Evolutionary conservation across 2,113 vertebrate genomes (phyloP).

Genomic region (Microtus oregoni): DNA sequence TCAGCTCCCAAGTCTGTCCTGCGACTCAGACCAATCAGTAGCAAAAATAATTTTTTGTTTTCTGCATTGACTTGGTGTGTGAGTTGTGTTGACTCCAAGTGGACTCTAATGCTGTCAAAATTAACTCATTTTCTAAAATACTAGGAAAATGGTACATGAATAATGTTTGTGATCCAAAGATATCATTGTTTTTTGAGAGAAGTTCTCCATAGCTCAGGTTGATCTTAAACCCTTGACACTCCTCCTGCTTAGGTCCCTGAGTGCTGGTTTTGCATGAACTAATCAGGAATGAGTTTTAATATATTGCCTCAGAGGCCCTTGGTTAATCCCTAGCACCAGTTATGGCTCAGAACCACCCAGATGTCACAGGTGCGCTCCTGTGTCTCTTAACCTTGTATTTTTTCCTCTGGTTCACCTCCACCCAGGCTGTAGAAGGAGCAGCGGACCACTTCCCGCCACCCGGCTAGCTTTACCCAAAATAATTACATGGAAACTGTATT

Average conservation of each 20-base stretch:
- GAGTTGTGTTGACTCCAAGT: neutral
- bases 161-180: neutral
- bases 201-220: neutral
- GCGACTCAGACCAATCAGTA: neutral
- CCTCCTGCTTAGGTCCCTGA: neutral
- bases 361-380: neutral
- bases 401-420: neutral
- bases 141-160: neutral
- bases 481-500: too few relatives aligned
- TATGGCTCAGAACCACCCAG: neutral
- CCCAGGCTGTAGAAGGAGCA: neutral
- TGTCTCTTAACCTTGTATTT: neutral
- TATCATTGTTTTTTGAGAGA: neutral
- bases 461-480: too few relatives aligned
- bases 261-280: neutral
- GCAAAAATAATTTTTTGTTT: neutral
- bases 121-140: conserved; percentile 44
- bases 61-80: neutral
- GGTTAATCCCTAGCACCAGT: neutral
- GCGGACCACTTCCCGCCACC: too few relatives aligned
- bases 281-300: neutral
- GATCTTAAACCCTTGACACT: neutral
- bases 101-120: conserved; percentile 83
- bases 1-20: neutral
- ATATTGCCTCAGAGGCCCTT: too few relatives aligned